Evolutionary conservation across 2,113 vertebrate genomes (phyloP), one percentile per base, ranked within the genome.

Genomic region (Upupa epops): DNA sequence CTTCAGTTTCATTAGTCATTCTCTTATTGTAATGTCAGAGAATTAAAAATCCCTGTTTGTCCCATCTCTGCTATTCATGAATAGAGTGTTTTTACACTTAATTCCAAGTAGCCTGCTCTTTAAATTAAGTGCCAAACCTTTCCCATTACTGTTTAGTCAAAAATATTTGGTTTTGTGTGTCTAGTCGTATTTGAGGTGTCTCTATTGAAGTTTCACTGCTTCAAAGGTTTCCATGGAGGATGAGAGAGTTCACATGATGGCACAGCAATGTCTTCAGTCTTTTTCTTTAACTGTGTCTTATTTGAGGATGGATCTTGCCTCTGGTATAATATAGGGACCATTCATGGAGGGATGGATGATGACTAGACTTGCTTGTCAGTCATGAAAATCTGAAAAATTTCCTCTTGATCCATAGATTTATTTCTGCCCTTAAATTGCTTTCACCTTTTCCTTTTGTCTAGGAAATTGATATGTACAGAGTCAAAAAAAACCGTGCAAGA

Each of bases 1-100:
- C 59, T 93, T 93, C 21, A 32, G 55, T 92, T 90, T 94, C 59
- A 55, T 84, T 85, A 52, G 74, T 61, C 89, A 8, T 54, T 94
- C 86, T 87, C 89, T 85, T 70, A 31, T 69, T 82, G 51, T 70
- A 42, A 55, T 73, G 51, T 68, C 55, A 71, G 60, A 70, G 49
- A 87, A 64, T 45, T 24, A 84, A 86, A 82, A 75, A 51, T 34
- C 92, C 55, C 21, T 85, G 17, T 92, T 89, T 94, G 68, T 79
- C 66, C 83, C 56, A 82, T 76, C 37, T 93, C 17, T 85, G 40
- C 77, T 9, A 32, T 52, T 79, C 22, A 6, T 34, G 13, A 64
- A 89, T 86, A 58, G 26, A 70, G 17, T 76, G 20, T 65, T 92
- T 86, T 85, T 93, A 51, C 59, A 58, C 75, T 84, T 58, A 79